Conservation (phyloP, 2,888 invertebrate genomes). For the Drosophila borborema region DNA sequence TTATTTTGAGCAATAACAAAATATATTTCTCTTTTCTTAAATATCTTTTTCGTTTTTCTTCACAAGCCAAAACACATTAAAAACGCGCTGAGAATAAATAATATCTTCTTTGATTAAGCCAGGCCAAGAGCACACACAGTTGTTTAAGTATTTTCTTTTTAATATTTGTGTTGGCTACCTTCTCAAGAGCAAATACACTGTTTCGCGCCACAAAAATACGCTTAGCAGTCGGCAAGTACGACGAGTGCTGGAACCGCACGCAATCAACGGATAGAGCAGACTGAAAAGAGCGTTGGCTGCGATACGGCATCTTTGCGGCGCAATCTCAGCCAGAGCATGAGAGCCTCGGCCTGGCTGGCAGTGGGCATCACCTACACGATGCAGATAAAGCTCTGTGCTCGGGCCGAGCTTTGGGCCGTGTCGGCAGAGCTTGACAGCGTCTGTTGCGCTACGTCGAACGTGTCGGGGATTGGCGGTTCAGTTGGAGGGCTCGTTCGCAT, state of each 20-base stretch:
- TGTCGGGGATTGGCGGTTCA: conserved; percentile 40
- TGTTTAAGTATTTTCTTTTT: conserved; percentile 27
- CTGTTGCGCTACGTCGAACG: conserved; percentile 57
- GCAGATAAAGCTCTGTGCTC: conserved; percentile 24
- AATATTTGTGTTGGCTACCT: conserved; percentile 42
- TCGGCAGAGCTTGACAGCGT: conserved; percentile 37
- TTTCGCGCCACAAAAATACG: conserved; percentile 54
- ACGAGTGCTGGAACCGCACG: conserved; percentile 62
- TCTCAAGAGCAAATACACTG: conserved; percentile 31
- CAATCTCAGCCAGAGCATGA: conserved; percentile 58
- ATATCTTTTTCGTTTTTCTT: conserved; percentile 5
- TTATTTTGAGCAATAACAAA: not conserved
- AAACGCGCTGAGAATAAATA: conserved; percentile 17
- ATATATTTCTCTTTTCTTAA: no score
- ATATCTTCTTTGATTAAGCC: conserved; percentile 9
- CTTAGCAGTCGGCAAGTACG: conserved; percentile 16
- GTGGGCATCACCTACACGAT: conserved; percentile 34
- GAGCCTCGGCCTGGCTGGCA: conserved; percentile 23
- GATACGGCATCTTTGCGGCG: conserved; percentile 68
- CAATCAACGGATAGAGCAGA: conserved; percentile 64
- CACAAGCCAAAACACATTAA: conserved; percentile 6
- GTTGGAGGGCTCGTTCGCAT: conserved; percentile 66
- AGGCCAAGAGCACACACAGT: conserved; percentile 44
- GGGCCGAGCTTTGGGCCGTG: conserved; percentile 7
- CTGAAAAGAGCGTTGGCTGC: conserved; percentile 56